phyloP scores from a whole-genome alignment of 30 jellyfish, hydroid and myxozoan species.

The Aurelia aurita region DNA sequence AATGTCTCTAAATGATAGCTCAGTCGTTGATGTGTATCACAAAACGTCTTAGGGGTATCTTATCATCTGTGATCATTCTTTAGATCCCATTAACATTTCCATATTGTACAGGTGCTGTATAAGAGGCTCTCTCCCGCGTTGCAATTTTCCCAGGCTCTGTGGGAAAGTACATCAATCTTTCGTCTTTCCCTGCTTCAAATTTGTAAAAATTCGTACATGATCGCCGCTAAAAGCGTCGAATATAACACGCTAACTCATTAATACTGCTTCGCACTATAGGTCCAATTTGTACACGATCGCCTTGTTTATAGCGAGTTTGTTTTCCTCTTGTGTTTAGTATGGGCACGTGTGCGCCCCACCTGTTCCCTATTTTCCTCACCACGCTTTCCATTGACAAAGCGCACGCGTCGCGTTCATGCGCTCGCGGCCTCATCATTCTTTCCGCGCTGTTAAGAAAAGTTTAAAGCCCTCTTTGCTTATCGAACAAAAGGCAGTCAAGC shows the following conservation, averaged over 20 bases:
- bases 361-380: constrained; percentile 68
- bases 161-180: constrained; percentile 21
- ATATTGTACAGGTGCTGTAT: constrained; percentile 39
- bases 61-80: constrained; percentile 17
- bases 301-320: constrained; percentile 16
- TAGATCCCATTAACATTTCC: constrained; percentile 32
- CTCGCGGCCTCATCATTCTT: constrained; percentile 52
- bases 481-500: constrained; percentile 69
- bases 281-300: constrained; percentile 24
- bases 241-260: constrained; percentile 6
- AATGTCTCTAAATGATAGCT: constrained; percentile 21
- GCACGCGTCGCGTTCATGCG: constrained; percentile 80
- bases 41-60: background rate
- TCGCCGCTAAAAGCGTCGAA: constrained; percentile 34
- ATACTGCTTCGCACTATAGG: constrained; percentile 20
- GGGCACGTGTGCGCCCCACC: constrained; percentile 90
- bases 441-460: constrained; percentile 32
- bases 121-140: constrained; percentile 29
- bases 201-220: constrained; percentile 2
- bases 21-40: background rate
- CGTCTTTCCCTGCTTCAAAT: background rate
- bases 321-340: constrained; percentile 25
- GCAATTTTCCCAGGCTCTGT: constrained; percentile 71
- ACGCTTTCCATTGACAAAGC: constrained; percentile 80
- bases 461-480: constrained; percentile 31